Evolutionary conservation across 2,888 invertebrate species (phyloP), one percentile per base, ranked within the genome.

Genomic region (Eristalinus sepulchralis): DNA sequence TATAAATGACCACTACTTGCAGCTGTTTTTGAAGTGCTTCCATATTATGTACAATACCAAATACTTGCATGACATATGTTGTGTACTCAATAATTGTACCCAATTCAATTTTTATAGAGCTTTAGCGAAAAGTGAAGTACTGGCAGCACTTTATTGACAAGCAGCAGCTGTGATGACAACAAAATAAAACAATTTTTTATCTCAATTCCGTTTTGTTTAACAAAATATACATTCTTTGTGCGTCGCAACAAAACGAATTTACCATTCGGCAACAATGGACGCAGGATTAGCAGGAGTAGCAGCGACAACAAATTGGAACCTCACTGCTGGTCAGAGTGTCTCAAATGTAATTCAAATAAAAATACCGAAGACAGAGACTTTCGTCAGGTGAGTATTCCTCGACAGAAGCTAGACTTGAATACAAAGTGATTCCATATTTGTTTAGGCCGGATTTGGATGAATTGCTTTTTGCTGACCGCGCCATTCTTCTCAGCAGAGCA

Each of bases 401-500:
- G 53, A 11, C 20, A n/a, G 22, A 59, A 53, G 10, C 27, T 11
- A 0, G 2, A 17, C 0, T 34, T 55, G 22, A 5, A 60, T 22
- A 39, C 22, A 11, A 70, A 36, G 4, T 22, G 13, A 22, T 59
- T 31, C 27, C 34, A 5, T 47, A 17, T 17, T 57, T n/a, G 39
- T n/a, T 2, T 73, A 92, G 92, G 47, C 91, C 91, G 1, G 71
- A 88, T 3, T 70, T 91, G 55, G 89, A 91, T 63, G 91, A 91
- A 11, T 88, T 92, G 10, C 80, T 92, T 2, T 84, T 89, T 11
- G 89, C 90, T 34, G 89, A 91, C 8, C 90, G 90, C 0, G 91
- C 92, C 5, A 88, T 91, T 10, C 88, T 92, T 0, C 89, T 92
- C 0, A 66, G 64, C 11, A 82, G 81, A 68, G 63, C 62, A 8